These are phyloP conservation scores for Sesia apiformis DNA, from an alignment of 2,888 invertebrate species.

Conservation along the genomic window DNA sequence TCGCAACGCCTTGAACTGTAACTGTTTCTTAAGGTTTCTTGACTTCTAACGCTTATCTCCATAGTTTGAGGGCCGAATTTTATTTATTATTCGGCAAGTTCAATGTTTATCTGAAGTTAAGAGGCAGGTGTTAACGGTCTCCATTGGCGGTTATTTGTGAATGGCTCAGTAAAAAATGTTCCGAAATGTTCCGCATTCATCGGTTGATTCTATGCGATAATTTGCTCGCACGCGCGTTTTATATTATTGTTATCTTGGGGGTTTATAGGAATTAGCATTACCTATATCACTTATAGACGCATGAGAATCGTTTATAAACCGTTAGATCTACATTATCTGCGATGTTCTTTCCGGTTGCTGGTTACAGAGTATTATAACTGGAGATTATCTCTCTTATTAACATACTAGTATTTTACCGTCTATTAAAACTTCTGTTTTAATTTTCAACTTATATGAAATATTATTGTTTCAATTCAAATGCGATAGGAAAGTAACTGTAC, in stretches of 20 bases:
- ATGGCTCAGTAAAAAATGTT: slow-evolving; percentile 54
- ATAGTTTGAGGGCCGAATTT: background rate
- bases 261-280: slow-evolving; percentile 18
- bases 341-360: background rate
- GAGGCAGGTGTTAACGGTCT: slow-evolving; percentile 64
- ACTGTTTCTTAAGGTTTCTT: background rate
- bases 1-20: background rate
- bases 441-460: too few species aligned
- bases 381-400: background rate
- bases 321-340: background rate
- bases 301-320: slow-evolving; percentile 9
- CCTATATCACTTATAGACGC: slow-evolving; percentile 9
- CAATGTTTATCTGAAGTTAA: background rate
- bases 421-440: too few species aligned
- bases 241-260: slow-evolving; percentile 17
- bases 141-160: slow-evolving; percentile 59
- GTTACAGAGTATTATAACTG: background rate
- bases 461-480: too few species aligned
- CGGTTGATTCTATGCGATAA: slow-evolving; percentile 24
- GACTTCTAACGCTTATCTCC: background rate
- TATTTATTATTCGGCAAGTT: background rate
- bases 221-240: slow-evolving; percentile 31
- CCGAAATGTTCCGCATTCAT: slow-evolving; percentile 41
- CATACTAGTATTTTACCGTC: too few species aligned
- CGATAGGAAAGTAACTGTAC: too few species aligned